Percentiles rank a stretch among this genome's conserved stretches.
Evolutionary conservation across 2,113 vertebrate genomes (phyloP).

Genomic region (Greenwoodochromis staneri): DNA sequence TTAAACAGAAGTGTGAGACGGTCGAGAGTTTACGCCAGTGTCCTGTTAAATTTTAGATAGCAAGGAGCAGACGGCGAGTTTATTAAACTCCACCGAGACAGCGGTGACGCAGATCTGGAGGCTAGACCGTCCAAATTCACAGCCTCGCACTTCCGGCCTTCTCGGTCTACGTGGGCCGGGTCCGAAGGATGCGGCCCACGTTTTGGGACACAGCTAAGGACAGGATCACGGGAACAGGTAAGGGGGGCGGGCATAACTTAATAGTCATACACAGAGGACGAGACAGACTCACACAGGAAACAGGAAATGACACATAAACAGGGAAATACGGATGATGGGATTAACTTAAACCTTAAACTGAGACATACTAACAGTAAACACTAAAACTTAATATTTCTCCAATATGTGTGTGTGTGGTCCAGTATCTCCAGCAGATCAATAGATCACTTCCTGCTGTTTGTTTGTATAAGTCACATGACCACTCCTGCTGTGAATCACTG

Average conservation of each 20-base stretch:
- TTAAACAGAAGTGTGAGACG: not conserved
- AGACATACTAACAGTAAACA: not conserved
- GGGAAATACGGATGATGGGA: not conserved
- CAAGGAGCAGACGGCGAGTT: not conserved
- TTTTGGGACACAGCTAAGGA: not conserved
- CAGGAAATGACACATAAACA: not conserved
- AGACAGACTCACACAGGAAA: not conserved
- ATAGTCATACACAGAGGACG: not conserved
- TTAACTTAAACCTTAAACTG: not conserved
- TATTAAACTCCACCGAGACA: not conserved
- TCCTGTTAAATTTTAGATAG: rapidly evolving
- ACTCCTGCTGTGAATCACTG: not conserved
- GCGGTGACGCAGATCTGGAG: not conserved
- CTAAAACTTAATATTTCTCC: not conserved
- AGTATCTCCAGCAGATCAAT: not conserved
- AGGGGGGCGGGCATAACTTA: not conserved
- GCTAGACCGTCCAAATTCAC: not conserved
- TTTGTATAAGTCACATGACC: not conserved
- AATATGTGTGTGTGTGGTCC: not conserved
- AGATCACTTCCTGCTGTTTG: not conserved
- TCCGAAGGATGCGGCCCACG: rapidly evolving
- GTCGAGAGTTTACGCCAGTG: rapidly evolving
- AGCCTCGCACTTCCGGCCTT: not conserved
- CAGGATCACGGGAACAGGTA: not conserved
- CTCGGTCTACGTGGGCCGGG: not conserved